Evolutionary conservation across 2,888 invertebrate genomes (phyloP).

Genomic region (Listrodromus nycthemerus): DNA sequence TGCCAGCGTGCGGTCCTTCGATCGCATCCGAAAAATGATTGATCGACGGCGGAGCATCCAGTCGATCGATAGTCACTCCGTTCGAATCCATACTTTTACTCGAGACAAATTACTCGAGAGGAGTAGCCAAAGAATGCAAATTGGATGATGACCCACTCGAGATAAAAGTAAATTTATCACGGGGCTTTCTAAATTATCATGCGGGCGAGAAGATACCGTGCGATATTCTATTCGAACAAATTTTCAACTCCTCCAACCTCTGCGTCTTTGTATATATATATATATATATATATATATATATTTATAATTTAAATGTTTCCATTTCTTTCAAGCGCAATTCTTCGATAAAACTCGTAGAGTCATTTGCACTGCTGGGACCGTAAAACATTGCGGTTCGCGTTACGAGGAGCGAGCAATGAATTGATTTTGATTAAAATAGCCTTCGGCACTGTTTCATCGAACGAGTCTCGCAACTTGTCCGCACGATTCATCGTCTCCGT

Average conservation of each 20-base stretch:
- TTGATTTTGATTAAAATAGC: slow-evolving; percentile 64
- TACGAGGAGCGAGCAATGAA: slow-evolving; percentile 54
- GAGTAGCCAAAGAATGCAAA: slow-evolving; percentile 64
- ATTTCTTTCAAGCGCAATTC: background rate
- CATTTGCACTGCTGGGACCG: background rate
- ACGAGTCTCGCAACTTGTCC: slow-evolving; percentile 38
- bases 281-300: too few relatives aligned
- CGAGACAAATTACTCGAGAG: background rate
- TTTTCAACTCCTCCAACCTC: slow-evolving; percentile 60
- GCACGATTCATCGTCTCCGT: slow-evolving; percentile 8
- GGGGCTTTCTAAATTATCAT: slow-evolving; percentile 62
- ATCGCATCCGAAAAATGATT: too few relatives aligned
- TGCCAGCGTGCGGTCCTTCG: too few relatives aligned
- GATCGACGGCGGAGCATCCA: background rate
- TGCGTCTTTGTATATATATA: too few relatives aligned
- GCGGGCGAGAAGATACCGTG: slow-evolving; percentile 68
- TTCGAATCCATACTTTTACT: background rate
- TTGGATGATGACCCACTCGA: slow-evolving; percentile 75
- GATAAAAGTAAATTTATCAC: slow-evolving; percentile 73
- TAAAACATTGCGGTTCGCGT: background rate
- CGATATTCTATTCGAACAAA: slow-evolving; percentile 72
- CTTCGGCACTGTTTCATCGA: slow-evolving; percentile 64
- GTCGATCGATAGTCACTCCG: background rate
- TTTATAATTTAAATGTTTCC: too few relatives aligned
- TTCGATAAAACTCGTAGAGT: background rate